Evolutionary conservation across 2,113 vertebrate species (phyloP).

Genomic region (Aix galericulata): DNA sequence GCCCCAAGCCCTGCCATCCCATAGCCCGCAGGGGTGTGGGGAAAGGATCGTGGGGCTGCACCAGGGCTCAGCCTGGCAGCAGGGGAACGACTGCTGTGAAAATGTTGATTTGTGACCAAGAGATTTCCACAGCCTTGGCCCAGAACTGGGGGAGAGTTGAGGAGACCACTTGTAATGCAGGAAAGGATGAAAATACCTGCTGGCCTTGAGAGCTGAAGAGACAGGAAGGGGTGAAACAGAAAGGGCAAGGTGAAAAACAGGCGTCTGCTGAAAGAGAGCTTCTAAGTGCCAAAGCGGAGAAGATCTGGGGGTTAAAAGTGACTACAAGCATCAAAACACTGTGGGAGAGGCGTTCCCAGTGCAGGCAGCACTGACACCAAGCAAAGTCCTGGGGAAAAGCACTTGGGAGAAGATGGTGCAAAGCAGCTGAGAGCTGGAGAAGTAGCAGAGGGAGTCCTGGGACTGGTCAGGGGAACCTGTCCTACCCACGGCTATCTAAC

Average conservation of each 20-base stretch:
- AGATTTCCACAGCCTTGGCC: background rate
- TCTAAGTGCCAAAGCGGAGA: background rate
- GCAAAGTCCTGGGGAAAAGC: background rate
- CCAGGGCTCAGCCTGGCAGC: background rate
- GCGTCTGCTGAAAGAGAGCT: background rate
- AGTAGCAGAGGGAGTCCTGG: background rate
- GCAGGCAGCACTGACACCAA: rapidly evolving
- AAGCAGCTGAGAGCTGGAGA: background rate
- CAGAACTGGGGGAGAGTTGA: background rate
- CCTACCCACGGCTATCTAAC: background rate
- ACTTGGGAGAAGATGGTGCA: background rate
- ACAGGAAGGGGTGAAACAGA: background rate
- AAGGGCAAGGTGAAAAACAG: background rate
- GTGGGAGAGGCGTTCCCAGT: background rate
- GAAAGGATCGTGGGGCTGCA: background rate
- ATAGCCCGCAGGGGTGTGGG: background rate
- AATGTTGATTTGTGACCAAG: background rate
- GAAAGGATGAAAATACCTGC: background rate
- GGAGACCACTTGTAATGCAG: background rate
- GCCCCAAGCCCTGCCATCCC: background rate
- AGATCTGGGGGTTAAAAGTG: background rate
- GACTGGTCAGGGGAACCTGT: background rate
- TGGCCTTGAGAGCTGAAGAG: background rate
- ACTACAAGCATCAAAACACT: background rate
- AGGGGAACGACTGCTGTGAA: background rate